Percentiles rank a stretch among this genome's conserved stretches.
Evolutionary conservation across 2,113 vertebrate species (phyloP).

Genomic region (Oryzias melastigma): DNA sequence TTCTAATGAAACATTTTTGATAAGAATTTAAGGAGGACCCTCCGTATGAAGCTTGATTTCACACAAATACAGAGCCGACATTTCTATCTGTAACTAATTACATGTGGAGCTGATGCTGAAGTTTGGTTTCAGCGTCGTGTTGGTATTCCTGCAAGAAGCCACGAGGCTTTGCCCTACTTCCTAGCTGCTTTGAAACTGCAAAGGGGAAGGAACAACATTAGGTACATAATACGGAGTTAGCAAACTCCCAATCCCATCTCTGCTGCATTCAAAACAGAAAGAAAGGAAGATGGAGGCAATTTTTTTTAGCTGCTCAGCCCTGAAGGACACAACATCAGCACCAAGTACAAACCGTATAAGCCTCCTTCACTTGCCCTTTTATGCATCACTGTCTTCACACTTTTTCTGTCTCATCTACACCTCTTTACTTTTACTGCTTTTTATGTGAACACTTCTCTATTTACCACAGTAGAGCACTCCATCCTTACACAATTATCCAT

Average conservation of each 20-base stretch:
- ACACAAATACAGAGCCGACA: too few relatives aligned
- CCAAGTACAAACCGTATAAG: slow-evolving; percentile 55
- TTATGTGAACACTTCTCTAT: slow-evolving; percentile 50
- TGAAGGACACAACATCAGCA: slow-evolving; percentile 40
- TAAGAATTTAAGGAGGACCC: too few relatives aligned
- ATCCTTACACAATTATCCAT: slow-evolving; percentile 33
- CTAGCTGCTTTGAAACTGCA: background rate
- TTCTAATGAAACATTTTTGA: too few relatives aligned
- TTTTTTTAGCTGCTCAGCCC: slow-evolving; percentile 42
- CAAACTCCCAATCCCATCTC: slow-evolving; percentile 23
- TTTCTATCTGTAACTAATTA: too few relatives aligned
- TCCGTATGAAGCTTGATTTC: too few relatives aligned
- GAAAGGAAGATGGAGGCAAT: slow-evolving; percentile 36
- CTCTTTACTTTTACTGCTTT: slow-evolving; percentile 54
- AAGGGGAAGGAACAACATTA: background rate
- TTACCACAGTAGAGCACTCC: slow-evolving; percentile 51
- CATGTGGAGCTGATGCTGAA: too few relatives aligned
- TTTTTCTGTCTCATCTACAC: slow-evolving; percentile 40
- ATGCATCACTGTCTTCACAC: slow-evolving; percentile 42
- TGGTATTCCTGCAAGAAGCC: background rate
- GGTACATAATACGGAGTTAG: slow-evolving; percentile 5
- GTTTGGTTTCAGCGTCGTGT: background rate
- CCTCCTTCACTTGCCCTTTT: slow-evolving; percentile 21
- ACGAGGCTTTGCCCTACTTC: background rate
- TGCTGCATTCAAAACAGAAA: slow-evolving; percentile 10